A percentile compares a stretch with the other conserved stretches of the same genome.
Conservation (phyloP, 2,113 vertebrate species). For the Bubo scandiacus region DNA sequence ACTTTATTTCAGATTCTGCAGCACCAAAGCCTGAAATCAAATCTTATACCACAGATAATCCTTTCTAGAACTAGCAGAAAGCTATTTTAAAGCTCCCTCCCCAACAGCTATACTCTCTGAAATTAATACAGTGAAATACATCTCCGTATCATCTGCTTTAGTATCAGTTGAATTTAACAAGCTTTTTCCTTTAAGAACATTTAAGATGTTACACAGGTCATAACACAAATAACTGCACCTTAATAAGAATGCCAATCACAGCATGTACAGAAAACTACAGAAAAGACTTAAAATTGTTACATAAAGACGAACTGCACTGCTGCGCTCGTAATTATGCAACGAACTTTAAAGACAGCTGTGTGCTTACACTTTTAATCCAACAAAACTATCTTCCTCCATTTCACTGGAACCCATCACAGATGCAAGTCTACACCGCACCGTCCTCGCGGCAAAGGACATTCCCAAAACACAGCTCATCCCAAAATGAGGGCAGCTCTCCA, state of each 20-base stretch:
- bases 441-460: background rate
- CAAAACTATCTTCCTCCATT: background rate
- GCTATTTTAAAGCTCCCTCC: background rate
- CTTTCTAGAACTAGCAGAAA: background rate
- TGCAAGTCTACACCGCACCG: rapidly evolving
- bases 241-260: background rate
- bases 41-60: background rate
- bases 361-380: background rate
- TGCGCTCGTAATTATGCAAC: rapidly evolving
- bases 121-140: background rate
- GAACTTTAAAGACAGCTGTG: background rate
- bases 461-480: background rate
- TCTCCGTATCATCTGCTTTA: background rate
- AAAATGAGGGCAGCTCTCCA: background rate
- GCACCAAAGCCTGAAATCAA: background rate
- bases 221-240: background rate
- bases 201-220: background rate
- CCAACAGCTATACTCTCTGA: background rate
- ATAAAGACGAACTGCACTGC: background rate
- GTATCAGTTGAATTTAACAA: background rate
- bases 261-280: background rate
- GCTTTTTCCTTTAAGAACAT: background rate
- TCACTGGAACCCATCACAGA: rapidly evolving
- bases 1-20: background rate
- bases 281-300: background rate